Evolutionary conservation across 1,140 invertebrate species (phyloP).

Genomic region (Saccostrea echinata): DNA sequence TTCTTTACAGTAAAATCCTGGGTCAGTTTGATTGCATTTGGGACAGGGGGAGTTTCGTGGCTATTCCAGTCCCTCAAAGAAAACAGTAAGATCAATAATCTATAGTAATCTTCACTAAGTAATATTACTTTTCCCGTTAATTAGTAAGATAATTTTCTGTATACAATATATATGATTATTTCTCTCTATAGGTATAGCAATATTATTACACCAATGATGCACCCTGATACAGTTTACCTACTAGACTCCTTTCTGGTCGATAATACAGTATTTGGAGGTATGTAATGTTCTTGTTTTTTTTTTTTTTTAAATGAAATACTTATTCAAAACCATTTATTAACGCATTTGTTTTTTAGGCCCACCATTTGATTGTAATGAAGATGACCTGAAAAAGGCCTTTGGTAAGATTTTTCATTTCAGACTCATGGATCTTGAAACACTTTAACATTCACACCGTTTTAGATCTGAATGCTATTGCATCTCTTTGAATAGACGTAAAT

Average conservation of each 20-base stretch:
- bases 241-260: conserved; percentile 64
- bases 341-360: conserved; percentile 54
- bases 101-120: no score
- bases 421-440: no score
- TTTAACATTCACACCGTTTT: no score
- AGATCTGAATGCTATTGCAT: no score
- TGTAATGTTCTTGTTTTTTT: background rate
- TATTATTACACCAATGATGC: conserved; percentile 53
- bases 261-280: conserved; percentile 63
- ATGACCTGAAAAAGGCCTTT: conserved; percentile 53
- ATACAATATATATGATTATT: no score
- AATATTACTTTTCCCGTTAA: no score
- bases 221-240: conserved; percentile 58
- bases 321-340: background rate
- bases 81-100: conserved; percentile 54
- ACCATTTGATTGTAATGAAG: conserved; percentile 58
- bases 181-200: conserved; percentile 58
- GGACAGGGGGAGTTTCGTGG: conserved; percentile 67
- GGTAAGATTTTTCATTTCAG: conserved; percentile 47
- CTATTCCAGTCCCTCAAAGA: conserved; percentile 59
- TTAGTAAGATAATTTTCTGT: no score
- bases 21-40: conserved; percentile 67
- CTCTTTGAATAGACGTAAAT: no score
- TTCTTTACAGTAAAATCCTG: conserved; percentile 55
- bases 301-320: background rate